phyloP scores from a whole-genome alignment of 2,113 vertebrate species.

The Paradisaea rubra region DNA sequence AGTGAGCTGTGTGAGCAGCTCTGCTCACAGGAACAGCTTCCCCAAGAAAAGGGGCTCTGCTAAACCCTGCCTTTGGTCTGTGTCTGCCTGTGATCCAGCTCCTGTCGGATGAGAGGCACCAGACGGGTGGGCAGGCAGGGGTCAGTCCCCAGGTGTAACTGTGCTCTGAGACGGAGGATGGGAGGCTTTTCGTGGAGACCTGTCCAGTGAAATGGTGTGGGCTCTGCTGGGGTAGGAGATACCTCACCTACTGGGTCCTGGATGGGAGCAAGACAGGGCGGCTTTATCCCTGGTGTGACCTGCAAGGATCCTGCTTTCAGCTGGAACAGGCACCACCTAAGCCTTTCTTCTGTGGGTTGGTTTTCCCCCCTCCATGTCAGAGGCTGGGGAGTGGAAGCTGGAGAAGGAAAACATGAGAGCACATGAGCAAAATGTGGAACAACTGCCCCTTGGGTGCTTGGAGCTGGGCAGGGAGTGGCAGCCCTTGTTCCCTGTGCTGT shows the following conservation, averaged over 20 bases:
- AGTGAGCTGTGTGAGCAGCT: neutral
- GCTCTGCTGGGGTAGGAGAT: neutral
- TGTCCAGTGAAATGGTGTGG: neutral
- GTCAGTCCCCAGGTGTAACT: neutral
- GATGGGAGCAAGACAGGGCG: neutral
- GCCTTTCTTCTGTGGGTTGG: neutral
- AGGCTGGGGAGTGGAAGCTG: constrained; percentile 28
- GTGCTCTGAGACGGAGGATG: neutral
- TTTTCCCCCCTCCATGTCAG: neutral
- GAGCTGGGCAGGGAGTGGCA: neutral
- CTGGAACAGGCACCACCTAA: neutral
- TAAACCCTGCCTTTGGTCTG: neutral
- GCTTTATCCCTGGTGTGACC: neutral
- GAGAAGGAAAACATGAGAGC: neutral
- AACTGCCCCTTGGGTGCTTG: neutral
- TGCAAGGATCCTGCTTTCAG: neutral
- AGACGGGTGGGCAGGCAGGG: neutral
- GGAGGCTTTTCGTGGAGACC: neutral
- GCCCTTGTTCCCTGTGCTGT: neutral
- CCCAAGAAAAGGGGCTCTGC: neutral
- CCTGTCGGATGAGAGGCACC: neutral
- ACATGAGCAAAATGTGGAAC: neutral
- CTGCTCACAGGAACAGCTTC: neutral
- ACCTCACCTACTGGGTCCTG: neutral
- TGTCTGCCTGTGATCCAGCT: neutral